Base-by-base conservation (phyloP, 2,113 vertebrate genomes). In the Cephalopterus ornatus region DNA sequence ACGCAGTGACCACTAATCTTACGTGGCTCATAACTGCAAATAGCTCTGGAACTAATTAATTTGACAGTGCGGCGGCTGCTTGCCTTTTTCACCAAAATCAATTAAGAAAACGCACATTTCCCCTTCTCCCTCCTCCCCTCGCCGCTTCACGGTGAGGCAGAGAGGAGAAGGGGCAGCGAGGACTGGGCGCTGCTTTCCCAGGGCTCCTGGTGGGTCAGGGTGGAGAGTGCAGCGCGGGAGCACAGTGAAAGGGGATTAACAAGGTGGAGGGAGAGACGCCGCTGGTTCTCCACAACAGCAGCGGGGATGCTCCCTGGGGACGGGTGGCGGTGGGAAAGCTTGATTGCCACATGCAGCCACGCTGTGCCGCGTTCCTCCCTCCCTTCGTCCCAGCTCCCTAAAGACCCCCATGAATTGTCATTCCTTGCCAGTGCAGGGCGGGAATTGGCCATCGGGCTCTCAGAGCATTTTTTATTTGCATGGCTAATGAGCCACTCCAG, bases 271-370 rank as follows among this genome's bases (percentile, higher is more conserved):
- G 58, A 93, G 66, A 92, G 79, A 90, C 33, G 87, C 88, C 1
- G 72, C 94, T 47, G 82, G 86, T 72, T 76, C 85, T 30, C 35
- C 23, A 23, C 77, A 58, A 12, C 88, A 84, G 76, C 92, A 97
- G 95, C 41, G 0, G 72, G 26, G 89, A 80, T 37, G 89, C 82
- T 97, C 97, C 93, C 96, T 1, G 8, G 96, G 94, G 97, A 76
- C 15, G 19, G 19, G 27, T 35, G 44, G 96, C 83, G 92, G 95
- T 97, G 97, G 97, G 97, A 98, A 98, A 97, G 96, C 96, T 94
- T 97, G 96, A 94, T 97, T 96, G 95, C 85, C 93, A 84, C 94
- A 76, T 7, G 74, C 90, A 96, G 94, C 92, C 94, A 96, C 79
- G 89, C 96, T n/a, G 85, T 6, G 10, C 79, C 19, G 66, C 19